A percentile compares a stretch with the other conserved stretches of the same genome.
These are phyloP conservation scores for Drosophila neocordata DNA, from an alignment of 1,140 invertebrate species.

Conservation along the genomic window DNA sequence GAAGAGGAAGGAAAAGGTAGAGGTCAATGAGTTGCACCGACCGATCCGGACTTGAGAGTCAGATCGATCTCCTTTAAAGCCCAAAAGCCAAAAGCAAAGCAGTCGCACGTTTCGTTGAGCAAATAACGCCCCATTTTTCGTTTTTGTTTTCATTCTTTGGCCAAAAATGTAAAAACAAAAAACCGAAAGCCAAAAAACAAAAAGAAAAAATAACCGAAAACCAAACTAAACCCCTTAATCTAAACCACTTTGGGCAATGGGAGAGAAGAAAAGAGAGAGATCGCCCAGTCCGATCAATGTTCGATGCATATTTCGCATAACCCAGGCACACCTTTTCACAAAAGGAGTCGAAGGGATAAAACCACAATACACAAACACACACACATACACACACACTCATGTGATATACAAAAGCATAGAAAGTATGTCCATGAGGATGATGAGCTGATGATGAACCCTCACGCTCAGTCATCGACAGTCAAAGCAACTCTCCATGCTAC, in stretches of 20 bases:
- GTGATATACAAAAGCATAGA: slow-evolving; percentile 51
- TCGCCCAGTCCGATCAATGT: slow-evolving; percentile 60
- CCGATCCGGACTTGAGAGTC: slow-evolving; percentile 33
- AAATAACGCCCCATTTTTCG: slow-evolving; percentile 72
- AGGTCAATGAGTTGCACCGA: slow-evolving; percentile 74
- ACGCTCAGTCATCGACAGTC: slow-evolving; percentile 42
- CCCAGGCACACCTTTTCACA: slow-evolving; percentile 71
- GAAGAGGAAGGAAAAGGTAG: slow-evolving; percentile 21
- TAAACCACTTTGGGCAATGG: slow-evolving; percentile 78
- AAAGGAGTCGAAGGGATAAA: slow-evolving; percentile 50
- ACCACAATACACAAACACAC: slow-evolving; percentile 27
- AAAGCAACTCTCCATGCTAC: slow-evolving; percentile 54
- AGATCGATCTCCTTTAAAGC: slow-evolving; percentile 57
- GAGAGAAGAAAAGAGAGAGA: slow-evolving; percentile 1
- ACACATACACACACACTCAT: slow-evolving; percentile 5
- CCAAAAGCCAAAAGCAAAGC: slow-evolving; percentile 44
- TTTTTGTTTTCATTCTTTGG: slow-evolving; percentile 8
- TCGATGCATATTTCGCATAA: slow-evolving; percentile 79
- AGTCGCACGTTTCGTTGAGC: slow-evolving; percentile 77
- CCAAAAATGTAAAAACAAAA: too few relatives aligned
- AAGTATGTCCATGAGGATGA: slow-evolving; percentile 32
- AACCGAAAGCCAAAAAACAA: slow-evolving; percentile 50
- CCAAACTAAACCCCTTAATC: slow-evolving; percentile 71
- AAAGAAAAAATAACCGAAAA: slow-evolving; percentile 53
- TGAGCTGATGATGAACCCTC: slow-evolving; percentile 33